Percentiles rank a stretch among this genome's conserved stretches.
phyloP scores from a whole-genome alignment of 1,140 invertebrate species.

The Macrostomum lignano region DNA sequence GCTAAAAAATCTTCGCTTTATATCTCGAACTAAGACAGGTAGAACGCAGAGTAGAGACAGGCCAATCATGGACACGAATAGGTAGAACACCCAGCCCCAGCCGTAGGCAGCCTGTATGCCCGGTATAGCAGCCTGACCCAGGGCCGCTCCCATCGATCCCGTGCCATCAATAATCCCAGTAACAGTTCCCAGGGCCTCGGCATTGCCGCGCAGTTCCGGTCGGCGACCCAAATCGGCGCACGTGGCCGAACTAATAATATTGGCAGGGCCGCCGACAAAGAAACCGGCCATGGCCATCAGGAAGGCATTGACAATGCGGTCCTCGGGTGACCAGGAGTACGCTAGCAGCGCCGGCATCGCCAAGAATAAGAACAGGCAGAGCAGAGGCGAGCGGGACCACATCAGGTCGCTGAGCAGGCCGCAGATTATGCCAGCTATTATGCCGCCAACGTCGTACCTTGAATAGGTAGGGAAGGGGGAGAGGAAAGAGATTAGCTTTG shows the following conservation, averaged over 20 bases:
- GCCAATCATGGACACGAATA: slow-evolving; percentile 26
- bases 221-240: slow-evolving; percentile 24
- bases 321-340: slow-evolving; percentile 11
- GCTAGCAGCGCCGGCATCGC: background rate
- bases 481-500: too few relatives aligned
- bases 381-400: slow-evolving; percentile 1
- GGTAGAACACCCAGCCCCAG: slow-evolving; percentile 28
- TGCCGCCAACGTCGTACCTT: slow-evolving; percentile 31
- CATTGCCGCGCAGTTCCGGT: slow-evolving; percentile 14
- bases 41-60: background rate
- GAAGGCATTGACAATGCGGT: slow-evolving; percentile 16
- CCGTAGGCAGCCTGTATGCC: slow-evolving; percentile 22
- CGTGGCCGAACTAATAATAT: slow-evolving; percentile 27
- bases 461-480: too few relatives aligned
- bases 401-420: background rate
- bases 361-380: background rate
- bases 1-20: too few relatives aligned
- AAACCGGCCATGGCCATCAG: slow-evolving; percentile 26
- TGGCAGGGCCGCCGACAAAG: slow-evolving; percentile 29
- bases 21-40: background rate
- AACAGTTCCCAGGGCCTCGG: slow-evolving; percentile 27
- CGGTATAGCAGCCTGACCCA: slow-evolving; percentile 27
- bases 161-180: slow-evolving; percentile 30
- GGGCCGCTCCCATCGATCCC: slow-evolving; percentile 29
- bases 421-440: slow-evolving; percentile 17